Base-by-base conservation (phyloP, 2,113 vertebrate genomes). In the Menura novaehollandiae region DNA sequence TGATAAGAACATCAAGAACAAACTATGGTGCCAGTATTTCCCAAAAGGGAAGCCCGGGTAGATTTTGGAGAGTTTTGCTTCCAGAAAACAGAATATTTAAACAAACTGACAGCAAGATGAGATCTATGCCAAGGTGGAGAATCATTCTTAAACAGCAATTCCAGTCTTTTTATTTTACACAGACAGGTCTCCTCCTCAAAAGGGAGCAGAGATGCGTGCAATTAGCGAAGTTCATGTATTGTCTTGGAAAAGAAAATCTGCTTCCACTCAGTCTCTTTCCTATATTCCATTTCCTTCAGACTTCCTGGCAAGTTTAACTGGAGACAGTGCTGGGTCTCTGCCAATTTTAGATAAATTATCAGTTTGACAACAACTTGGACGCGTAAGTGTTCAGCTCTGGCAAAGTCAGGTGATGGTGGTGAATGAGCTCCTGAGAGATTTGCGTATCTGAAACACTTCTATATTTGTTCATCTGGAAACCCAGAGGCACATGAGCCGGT, bases 331-430 rank as follows among this genome's bases (percentile, higher is more conserved):
- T 71, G 76, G 47, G 52, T 26, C 64, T 91, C 73, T 74, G 73
- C 52, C 73, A 78, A 35, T 60, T 95, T 77, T 13, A 78, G 62
- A 87, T 72, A 89, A 93, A 95, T 89, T 86, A 89, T 81, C 86
- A 75, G 64, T 87, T 89, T 95, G 68, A 96, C 91, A 93, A 90
- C 79, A 81, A 75, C 75, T 89, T 92, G 95, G 84, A 74, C 2
- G 0, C 2, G 1, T 2, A 55, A 92, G 46, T 47, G 55, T 53
- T 77, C 68, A 81, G 67, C 85, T 80, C 79, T 4, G 2, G 75
- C 41, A 67, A 33, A 85, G 51, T 91, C 86, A 93, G 71, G 63
- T 74, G 83, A 92, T 1, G 0, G 2, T n/a, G 52, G 46, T 81
- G 41, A 95, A 91, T 17, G 60, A 92, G 56, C 72, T 86, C 83